phyloP scores from a whole-genome alignment of 2,797 vertebrate genomes.

The Cyclura pinguis region DNA sequence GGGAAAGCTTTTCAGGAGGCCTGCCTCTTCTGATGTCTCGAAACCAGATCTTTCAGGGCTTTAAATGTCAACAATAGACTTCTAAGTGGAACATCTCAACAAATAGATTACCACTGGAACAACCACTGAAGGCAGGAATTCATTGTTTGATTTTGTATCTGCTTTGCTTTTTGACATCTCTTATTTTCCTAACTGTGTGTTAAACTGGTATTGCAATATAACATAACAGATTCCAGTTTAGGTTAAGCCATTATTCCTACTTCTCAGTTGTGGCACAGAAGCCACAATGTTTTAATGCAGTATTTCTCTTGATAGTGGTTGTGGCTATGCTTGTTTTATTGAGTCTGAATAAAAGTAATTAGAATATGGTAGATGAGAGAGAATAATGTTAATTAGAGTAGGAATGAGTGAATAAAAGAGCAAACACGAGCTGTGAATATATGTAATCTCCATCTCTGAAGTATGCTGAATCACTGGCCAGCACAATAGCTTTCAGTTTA shows the following conservation, averaged over 20 bases:
- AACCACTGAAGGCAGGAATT: background rate
- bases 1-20: background rate
- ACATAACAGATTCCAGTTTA: background rate
- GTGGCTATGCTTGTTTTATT: background rate
- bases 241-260: slow-evolving; percentile 9
- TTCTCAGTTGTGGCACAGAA: background rate
- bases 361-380: slow-evolving; percentile 52
- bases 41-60: background rate
- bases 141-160: background rate
- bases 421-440: slow-evolving; percentile 42
- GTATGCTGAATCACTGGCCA: slow-evolving; percentile 47
- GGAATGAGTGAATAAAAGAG: slow-evolving; percentile 45
- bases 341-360: slow-evolving; percentile 45
- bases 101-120: background rate
- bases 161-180: background rate
- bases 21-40: background rate
- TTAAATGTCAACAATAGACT: background rate
- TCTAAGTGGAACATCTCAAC: background rate
- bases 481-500: slow-evolving; percentile 69
- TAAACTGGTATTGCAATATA: background rate
- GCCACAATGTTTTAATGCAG: background rate
- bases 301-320: slow-evolving; percentile 44
- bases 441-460: slow-evolving; percentile 51
- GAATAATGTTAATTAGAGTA: slow-evolving; percentile 63
- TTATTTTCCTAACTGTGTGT: background rate